Evolutionary conservation across 2,888 invertebrate species (phyloP).

Genomic region (Erynnis tages): DNA sequence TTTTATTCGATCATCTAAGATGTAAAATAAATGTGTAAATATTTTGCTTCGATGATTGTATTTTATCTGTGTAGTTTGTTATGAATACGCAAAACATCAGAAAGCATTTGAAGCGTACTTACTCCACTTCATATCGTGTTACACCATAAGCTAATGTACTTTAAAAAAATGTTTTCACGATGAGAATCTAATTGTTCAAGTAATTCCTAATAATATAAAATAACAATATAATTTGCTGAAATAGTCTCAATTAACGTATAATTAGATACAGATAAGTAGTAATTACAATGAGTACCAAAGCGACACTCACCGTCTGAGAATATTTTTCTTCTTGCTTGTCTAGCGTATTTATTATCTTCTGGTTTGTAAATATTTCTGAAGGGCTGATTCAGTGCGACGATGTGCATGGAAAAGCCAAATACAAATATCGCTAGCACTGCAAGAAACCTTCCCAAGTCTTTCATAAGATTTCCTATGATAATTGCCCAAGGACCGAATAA

Average conservation of each 20-base stretch:
- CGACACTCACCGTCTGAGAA: constrained; percentile 87
- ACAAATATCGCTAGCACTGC: constrained; percentile 99
- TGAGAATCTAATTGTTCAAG: too few relatives aligned
- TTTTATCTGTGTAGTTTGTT: neutral
- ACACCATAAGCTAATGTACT: neutral
- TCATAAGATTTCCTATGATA: constrained; percentile 97
- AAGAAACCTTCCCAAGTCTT: constrained; percentile 97
- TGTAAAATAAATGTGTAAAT: constrained; percentile 14
- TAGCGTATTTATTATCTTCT: constrained; percentile 82
- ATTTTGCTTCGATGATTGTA: neutral
- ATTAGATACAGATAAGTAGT: too few relatives aligned
- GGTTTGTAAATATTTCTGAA: constrained; percentile 86
- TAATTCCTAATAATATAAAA: too few relatives aligned
- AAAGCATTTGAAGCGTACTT: constrained; percentile 13
- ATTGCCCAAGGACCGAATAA: constrained; percentile 99
- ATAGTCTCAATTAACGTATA: too few relatives aligned
- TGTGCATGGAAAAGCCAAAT: constrained; percentile 98
- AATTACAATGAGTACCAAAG: constrained; percentile 36
- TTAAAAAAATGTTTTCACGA: too few relatives aligned
- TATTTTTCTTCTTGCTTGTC: constrained; percentile 75
- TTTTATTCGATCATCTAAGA: constrained; percentile 70
- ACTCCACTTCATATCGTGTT: constrained; percentile 1
- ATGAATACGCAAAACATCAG: neutral
- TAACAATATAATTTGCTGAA: too few relatives aligned
- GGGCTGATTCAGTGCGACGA: constrained; percentile 97